A percentile compares a stretch with the other conserved stretches of the same genome.
phyloP scores from a whole-genome alignment of 1,140 invertebrate genomes.

The Harpegnathos saltator region DNA sequence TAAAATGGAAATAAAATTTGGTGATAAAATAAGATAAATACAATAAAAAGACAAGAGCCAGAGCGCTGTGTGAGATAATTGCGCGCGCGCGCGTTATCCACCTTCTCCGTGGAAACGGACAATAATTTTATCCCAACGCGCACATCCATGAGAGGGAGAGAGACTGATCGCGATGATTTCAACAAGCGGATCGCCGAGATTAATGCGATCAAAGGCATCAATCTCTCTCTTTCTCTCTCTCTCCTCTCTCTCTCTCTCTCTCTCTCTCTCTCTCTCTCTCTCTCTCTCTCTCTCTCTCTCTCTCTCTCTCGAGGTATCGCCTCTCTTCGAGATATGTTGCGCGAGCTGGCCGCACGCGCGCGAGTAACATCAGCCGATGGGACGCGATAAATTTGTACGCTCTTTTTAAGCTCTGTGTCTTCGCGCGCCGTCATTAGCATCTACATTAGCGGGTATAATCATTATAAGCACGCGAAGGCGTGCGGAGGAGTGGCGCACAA shows the following conservation, averaged over 20 bases:
- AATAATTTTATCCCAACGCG: not conserved
- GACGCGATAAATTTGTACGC: conserved; percentile 38
- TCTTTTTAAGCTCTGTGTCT: conserved; percentile 25
- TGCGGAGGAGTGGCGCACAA: conserved; percentile 11
- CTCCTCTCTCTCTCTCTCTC: no score
- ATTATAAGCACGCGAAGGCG: conserved; percentile 33
- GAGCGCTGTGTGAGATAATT: no score
- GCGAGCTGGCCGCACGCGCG: not conserved
- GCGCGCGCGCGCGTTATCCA: no score
- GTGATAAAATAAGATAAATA: no score
- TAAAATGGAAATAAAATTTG: no score
- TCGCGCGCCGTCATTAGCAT: conserved; percentile 18
- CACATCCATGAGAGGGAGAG: not conserved
- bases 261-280: no score
- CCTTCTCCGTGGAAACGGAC: not conserved
- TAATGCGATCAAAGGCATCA: not conserved
- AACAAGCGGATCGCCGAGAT: not conserved
- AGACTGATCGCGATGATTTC: no score
- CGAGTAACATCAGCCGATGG: conserved; percentile 33
- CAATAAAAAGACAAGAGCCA: no score
- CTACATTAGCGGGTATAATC: conserved; percentile 29
- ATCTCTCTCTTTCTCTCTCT: no score
- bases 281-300: no score
- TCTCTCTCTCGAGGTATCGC: no score
- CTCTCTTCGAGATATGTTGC: not conserved